Base-by-base conservation (phyloP, 2,113 vertebrate genomes). In the Neoarius graeffei region DNA sequence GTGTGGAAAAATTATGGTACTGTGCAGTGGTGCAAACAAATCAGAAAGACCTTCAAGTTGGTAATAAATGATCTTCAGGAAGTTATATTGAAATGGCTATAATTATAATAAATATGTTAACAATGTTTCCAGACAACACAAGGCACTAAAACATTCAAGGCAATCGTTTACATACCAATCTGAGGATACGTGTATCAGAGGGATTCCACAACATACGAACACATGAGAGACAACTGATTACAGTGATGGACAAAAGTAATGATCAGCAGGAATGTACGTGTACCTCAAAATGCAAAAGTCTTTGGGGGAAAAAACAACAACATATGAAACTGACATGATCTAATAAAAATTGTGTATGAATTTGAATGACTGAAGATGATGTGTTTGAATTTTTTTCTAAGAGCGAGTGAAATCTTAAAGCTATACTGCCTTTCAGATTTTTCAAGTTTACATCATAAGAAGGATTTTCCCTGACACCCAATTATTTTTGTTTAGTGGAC, bases 71-170 rank as follows among this genome's bases (percentile, higher is more conserved):
- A 81, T 76, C 7, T 60, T 69, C 54, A 56, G 86, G 27, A 87
- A 87, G 69, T 71, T 0, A 86, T 79, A 57, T 57, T 25, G 1
- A 86, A 48, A 57, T 60, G 23, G 50, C 19, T 35, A 10, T 25
- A 80, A 66, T 67, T 54, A 57, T 69, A 56, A 52, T 86, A 30
- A 7, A 67, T 54, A 48, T 54, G 74, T 54, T 48, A 67, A 66
- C 30, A 86, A 52, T 17, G 67, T 86, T 66, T 80, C 85, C 60
- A 27, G 19, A n/a, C 59, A 79, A n/a, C 85, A 86, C 42, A 23
- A 64, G 71, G 57, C 25, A 79, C n/a, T 66, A 80, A 80, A 86
- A 14, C 9, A 57, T 20, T 52, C 42, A 64, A 56, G 20, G 62
- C 60, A 67, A 54, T 67, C 14, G 67, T 80, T 80, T 62, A 76